Percentiles rank a stretch among this genome's conserved stretches.
phyloP scores from a whole-genome alignment of 64 coral and sea anemone species.

The Montipora sp. region DNA sequence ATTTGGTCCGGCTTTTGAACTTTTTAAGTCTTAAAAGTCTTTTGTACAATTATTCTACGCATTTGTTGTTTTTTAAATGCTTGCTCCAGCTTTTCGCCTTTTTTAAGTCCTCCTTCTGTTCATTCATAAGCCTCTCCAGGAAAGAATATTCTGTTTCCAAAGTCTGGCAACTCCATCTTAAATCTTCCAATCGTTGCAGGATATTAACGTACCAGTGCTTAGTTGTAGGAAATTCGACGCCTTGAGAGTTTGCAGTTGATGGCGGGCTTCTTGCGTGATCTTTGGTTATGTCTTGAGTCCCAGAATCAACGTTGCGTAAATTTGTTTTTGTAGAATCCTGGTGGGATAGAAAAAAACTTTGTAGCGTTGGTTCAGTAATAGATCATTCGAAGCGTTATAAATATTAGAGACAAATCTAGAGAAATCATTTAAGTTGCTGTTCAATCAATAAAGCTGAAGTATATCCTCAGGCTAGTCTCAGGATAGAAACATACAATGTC shows the following conservation, averaged over 20 bases:
- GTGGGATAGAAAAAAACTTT: not conserved
- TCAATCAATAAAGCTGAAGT: not conserved
- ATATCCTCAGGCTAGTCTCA: no score
- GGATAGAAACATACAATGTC: no score
- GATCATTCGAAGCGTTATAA: not conserved
- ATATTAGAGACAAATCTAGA: not conserved
- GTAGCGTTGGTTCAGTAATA: not conserved
- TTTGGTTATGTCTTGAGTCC: not conserved
- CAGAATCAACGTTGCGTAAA: not conserved
- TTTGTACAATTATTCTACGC: no score
- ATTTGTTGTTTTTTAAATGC: slow-evolving; percentile 1
- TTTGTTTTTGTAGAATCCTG: not conserved
- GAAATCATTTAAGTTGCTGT: not conserved
- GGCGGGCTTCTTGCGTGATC: not conserved
- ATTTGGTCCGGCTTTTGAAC: no score
- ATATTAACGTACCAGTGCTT: slow-evolving; percentile 70
- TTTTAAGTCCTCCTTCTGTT: slow-evolving; percentile 69
- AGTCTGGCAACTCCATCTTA: slow-evolving; percentile 71
- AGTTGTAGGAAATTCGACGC: not conserved
- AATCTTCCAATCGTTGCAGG: slow-evolving; percentile 51
- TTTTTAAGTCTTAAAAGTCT: no score
- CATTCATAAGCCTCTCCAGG: slow-evolving; percentile 60
- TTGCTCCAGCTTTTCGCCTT: slow-evolving; percentile 61
- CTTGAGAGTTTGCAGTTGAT: not conserved
- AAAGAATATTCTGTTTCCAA: slow-evolving; percentile 74